Evolutionary conservation across 1,140 invertebrate species (phyloP).

Genomic region (Asobara japonica): DNA sequence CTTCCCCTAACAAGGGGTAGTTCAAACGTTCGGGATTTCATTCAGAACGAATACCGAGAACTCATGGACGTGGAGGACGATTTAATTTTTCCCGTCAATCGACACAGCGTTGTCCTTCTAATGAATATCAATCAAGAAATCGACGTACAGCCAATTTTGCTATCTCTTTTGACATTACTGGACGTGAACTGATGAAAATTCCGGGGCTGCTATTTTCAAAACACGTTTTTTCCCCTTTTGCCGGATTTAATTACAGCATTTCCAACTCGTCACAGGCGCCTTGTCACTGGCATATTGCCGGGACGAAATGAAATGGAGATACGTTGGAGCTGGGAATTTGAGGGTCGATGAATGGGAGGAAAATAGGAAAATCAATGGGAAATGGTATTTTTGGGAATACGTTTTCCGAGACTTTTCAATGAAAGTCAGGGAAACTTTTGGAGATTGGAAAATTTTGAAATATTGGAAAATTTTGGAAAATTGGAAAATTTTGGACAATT

Average conservation of each 20-base stretch:
- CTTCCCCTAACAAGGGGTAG: too few species aligned
- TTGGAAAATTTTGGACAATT: too few species aligned
- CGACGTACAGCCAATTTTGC: not conserved
- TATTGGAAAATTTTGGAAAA: too few species aligned
- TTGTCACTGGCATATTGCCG: not conserved
- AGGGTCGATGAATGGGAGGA: not conserved
- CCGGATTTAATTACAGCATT: slow-evolving; percentile 63
- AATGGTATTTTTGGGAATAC: too few species aligned
- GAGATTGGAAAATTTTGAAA: too few species aligned
- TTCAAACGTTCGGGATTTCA: too few species aligned
- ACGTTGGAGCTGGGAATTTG: too few species aligned
- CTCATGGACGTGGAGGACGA: too few species aligned
- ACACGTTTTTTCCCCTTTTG: slow-evolving; percentile 54
- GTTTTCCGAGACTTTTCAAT: too few species aligned
- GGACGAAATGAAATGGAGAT: not conserved
- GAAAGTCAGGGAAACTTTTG: too few species aligned
- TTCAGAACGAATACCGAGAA: too few species aligned
- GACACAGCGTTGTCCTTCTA: not conserved
- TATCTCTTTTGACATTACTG: slow-evolving; percentile 5
- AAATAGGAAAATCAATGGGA: not conserved
- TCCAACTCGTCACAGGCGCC: slow-evolving; percentile 48
- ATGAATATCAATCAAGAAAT: not conserved
- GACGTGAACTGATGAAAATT: not conserved
- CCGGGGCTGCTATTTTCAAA: slow-evolving; percentile 57
- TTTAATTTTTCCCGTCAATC: not conserved